phyloP scores from a whole-genome alignment of 1,140 invertebrate species.

The Drosophila auraria region DNA sequence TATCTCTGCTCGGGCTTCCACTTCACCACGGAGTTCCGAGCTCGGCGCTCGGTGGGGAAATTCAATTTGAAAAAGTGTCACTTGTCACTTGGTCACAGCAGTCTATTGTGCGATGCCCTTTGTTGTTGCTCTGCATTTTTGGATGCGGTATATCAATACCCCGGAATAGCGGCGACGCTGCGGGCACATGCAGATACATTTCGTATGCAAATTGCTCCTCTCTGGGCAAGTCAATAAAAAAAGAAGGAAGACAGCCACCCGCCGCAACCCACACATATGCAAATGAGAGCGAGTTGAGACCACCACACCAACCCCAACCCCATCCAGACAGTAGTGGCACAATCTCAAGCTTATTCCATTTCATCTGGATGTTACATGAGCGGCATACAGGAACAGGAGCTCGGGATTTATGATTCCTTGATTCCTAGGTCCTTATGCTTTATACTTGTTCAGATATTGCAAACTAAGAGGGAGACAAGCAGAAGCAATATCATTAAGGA shows the following conservation, averaged over 20 bases:
- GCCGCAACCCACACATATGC: constrained; percentile 41
- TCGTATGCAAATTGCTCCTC: constrained; percentile 66
- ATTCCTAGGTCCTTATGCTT: no score
- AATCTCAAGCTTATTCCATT: constrained; percentile 25
- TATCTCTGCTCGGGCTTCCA: constrained; percentile 17
- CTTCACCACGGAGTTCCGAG: constrained; percentile 1
- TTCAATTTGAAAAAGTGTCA: constrained; percentile 77
- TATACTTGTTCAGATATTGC: no score
- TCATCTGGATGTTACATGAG: constrained; percentile 10
- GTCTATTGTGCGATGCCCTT: constrained; percentile 52
- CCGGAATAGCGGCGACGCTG: constrained; percentile 20
- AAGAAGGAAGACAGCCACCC: constrained; percentile 35
- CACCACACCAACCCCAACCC: neutral
- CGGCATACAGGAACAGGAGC: constrained; percentile 1
- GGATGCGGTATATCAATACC: constrained; percentile 59
- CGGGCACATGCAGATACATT: constrained; percentile 43
- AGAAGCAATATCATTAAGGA: no score
- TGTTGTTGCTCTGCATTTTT: constrained; percentile 60
- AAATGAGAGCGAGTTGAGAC: constrained; percentile 26
- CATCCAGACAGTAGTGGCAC: constrained; percentile 8
- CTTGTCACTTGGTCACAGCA: constrained; percentile 65
- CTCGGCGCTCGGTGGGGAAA: constrained; percentile 39
- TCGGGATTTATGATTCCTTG: constrained; percentile 2
- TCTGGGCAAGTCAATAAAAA: constrained; percentile 46
- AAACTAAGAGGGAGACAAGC: no score